A percentile compares a stretch with the other conserved stretches of the same genome.
Conservation (phyloP, 1,140 invertebrate genomes). For the Lucilia cuprina region DNA sequence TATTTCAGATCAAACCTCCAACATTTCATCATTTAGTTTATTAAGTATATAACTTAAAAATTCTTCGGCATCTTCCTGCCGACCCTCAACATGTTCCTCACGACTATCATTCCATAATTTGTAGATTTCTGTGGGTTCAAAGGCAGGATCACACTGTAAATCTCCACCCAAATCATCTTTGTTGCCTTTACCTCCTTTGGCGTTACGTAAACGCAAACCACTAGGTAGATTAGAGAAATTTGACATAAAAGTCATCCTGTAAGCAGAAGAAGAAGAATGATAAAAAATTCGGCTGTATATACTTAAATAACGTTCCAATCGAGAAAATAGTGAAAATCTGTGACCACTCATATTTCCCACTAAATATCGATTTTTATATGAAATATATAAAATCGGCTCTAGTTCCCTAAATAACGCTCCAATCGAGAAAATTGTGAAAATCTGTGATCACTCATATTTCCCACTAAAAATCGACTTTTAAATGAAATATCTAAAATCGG, state of each 20-base stretch:
- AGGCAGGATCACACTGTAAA: slow-evolving; percentile 66
- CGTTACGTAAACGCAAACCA: slow-evolving; percentile 63
- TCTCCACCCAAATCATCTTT: slow-evolving; percentile 63
- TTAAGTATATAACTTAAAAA: slow-evolving; percentile 92
- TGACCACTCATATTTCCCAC: too few species aligned
- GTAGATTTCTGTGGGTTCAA: slow-evolving; percentile 85
- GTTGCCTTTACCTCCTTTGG: slow-evolving; percentile 46
- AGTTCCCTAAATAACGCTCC: too few species aligned
- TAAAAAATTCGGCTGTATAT: too few species aligned
- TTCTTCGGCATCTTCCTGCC: slow-evolving; percentile 95
- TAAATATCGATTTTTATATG: too few species aligned
- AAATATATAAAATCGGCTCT: too few species aligned
- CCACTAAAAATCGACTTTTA: too few species aligned
- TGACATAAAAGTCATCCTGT: slow-evolving; percentile 68
- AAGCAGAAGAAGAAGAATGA: too few species aligned
- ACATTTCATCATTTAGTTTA: slow-evolving; percentile 95
- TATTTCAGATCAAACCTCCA: slow-evolving; percentile 70
- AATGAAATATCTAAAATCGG: too few species aligned
- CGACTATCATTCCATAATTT: slow-evolving; percentile 80
- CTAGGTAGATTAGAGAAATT: slow-evolving; percentile 73
- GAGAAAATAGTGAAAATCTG: too few species aligned
- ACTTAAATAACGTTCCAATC: too few species aligned
- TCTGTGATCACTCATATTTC: too few species aligned
- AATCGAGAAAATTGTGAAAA: too few species aligned
- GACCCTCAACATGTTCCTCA: slow-evolving; percentile 76